Evolutionary conservation across 2,888 invertebrate species (phyloP).

Genomic region (Kryphioiulus occultus): DNA sequence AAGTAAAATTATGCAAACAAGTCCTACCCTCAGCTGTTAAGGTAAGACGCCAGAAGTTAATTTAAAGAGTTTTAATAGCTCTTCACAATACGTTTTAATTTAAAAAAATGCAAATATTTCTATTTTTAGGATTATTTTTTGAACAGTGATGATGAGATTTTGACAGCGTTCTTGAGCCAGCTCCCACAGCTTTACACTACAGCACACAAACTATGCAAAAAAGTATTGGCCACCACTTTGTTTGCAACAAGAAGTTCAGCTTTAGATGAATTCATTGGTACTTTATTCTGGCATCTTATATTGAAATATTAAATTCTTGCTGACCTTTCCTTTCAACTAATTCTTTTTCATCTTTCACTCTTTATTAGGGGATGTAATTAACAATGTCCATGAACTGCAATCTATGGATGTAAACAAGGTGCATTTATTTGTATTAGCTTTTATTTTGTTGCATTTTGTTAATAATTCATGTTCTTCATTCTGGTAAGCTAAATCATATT

Average conservation of each 20-base stretch:
- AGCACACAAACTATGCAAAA: conserved; percentile 44
- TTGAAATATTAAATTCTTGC: conserved; percentile 16
- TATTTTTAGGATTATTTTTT: not conserved
- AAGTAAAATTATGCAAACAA: not conserved
- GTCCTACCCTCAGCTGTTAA: not conserved
- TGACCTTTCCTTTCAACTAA: not conserved
- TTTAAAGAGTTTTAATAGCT: not conserved
- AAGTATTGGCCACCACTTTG: conserved; percentile 11
- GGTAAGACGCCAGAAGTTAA: not conserved
- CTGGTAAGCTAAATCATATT: conserved; percentile 41
- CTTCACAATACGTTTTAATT: not conserved
- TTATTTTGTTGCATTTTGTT: not conserved
- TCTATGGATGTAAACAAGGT: conserved; percentile 68
- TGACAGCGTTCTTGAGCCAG: not conserved
- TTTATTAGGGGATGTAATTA: conserved; percentile 58
- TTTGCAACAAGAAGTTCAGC: conserved; percentile 15
- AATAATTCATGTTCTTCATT: not conserved
- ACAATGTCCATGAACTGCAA: conserved; percentile 70
- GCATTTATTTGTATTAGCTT: conserved; percentile 41
- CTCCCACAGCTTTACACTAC: conserved; percentile 37
- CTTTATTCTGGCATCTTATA: not conserved
- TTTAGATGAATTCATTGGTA: conserved; percentile 2
- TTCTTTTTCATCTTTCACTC: not conserved
- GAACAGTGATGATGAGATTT: not conserved
- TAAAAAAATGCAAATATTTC: not conserved